A percentile compares a stretch with the other conserved stretches of the same genome.
Conservation (phyloP, 2,888 invertebrate species). For the Noctua comes region DNA sequence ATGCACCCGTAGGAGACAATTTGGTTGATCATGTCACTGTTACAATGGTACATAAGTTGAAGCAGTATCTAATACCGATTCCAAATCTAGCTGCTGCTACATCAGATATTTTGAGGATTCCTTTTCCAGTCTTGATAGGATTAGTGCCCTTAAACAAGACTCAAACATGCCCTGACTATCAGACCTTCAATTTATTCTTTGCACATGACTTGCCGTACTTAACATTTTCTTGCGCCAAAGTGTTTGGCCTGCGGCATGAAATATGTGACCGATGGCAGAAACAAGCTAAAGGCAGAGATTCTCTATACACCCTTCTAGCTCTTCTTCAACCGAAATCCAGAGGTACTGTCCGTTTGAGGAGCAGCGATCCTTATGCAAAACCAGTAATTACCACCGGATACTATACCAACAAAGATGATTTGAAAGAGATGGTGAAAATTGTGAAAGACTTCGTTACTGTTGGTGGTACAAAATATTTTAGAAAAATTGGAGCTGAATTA, state of each 20-base stretch:
- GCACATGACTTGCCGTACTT: slow-evolving; percentile 59
- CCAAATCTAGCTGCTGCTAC: neutral
- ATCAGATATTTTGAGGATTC: slow-evolving; percentile 44
- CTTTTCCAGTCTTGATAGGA: slow-evolving; percentile 56
- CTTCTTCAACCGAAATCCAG: slow-evolving; percentile 79
- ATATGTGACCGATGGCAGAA: slow-evolving; percentile 53
- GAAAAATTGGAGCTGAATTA: slow-evolving; percentile 58
- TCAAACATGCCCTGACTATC: slow-evolving; percentile 47
- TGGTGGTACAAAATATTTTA: slow-evolving; percentile 63
- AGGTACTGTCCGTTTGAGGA: slow-evolving; percentile 68
- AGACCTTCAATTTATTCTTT: slow-evolving; percentile 44
- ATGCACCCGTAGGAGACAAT: slow-evolving; percentile 53
- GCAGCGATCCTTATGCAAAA: slow-evolving; percentile 59
- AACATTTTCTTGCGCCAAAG: slow-evolving; percentile 32
- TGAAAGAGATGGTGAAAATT: slow-evolving; percentile 44
- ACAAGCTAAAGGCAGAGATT: slow-evolving; percentile 44
- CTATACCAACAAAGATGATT: slow-evolving; percentile 45
- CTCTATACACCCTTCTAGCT: slow-evolving; percentile 55
- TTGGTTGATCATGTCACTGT: slow-evolving; percentile 39
- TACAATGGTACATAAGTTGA: slow-evolving; percentile 32
- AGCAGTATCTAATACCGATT: slow-evolving; percentile 14
- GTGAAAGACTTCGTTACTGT: slow-evolving; percentile 64
- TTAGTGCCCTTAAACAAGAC: slow-evolving; percentile 51
- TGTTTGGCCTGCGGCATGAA: slow-evolving; percentile 44
- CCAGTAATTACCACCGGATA: slow-evolving; percentile 61